Evolutionary conservation across 1,140 invertebrate species (phyloP).

Genomic region (Calosoma granatense): DNA sequence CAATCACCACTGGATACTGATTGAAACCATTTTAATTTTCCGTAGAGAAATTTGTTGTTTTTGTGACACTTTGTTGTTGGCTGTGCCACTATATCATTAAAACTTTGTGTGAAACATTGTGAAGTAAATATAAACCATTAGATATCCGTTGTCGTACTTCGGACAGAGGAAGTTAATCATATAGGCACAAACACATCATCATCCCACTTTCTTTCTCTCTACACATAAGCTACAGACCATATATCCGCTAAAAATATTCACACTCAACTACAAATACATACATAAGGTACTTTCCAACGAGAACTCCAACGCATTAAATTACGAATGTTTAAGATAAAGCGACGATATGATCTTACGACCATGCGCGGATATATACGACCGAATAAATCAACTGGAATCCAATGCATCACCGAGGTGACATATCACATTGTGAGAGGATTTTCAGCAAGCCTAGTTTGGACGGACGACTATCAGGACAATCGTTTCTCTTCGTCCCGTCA

Average conservation of each 20-base stretch:
- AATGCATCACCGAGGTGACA: constrained; percentile 2
- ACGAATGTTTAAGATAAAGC: neutral
- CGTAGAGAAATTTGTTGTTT: constrained; percentile 31
- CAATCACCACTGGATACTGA: constrained; percentile 35
- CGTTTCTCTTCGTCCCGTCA: no score
- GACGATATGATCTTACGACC: neutral
- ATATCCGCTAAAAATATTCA: no score
- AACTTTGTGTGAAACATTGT: no score
- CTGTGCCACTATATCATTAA: neutral
- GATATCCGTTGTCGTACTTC: no score
- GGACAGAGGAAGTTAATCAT: no score
- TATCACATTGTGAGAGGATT: constrained; percentile 2
- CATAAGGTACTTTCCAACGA: neutral
- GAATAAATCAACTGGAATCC: constrained; percentile 2
- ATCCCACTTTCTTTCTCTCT: no score
- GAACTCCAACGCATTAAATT: neutral
- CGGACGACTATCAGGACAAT: no score
- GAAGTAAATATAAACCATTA: no score
- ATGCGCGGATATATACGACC: neutral
- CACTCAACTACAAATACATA: no score
- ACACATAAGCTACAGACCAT: no score
- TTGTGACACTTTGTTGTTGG: constrained; percentile 28
- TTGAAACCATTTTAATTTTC: constrained; percentile 30
- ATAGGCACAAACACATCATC: no score
- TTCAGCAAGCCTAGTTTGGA: neutral